Conservation (phyloP, 1,140 invertebrate species). For the Leucophenga varia region DNA sequence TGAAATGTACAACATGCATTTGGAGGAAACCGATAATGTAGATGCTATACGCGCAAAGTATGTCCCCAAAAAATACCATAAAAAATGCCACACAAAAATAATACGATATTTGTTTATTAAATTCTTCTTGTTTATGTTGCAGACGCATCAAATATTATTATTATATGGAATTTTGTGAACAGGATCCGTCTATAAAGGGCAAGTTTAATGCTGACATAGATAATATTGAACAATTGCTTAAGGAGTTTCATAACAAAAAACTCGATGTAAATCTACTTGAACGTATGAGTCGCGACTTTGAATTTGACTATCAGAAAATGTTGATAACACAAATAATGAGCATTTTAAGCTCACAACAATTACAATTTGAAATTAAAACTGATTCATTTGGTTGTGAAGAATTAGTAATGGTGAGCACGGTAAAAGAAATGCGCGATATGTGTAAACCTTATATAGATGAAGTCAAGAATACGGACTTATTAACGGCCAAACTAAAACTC, state of each 20-base stretch:
- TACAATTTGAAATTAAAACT: constrained; percentile 42
- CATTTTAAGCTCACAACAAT: constrained; percentile 38
- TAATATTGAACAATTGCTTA: constrained; percentile 42
- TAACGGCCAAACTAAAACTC: constrained; percentile 35
- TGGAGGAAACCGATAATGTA: constrained; percentile 31
- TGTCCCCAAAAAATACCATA: constrained; percentile 10
- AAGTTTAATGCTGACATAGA: constrained; percentile 46
- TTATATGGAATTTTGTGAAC: constrained; percentile 49
- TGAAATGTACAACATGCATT: constrained; percentile 44
- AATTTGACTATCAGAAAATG: constrained; percentile 47
- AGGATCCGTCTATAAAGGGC: constrained; percentile 40
- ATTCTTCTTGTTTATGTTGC: constrained; percentile 1
- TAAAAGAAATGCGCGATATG: constrained; percentile 35
- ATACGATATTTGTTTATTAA: neutral
- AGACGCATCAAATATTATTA: constrained; percentile 49
- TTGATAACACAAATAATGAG: constrained; percentile 45
- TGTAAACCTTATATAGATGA: constrained; percentile 47
- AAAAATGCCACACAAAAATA: too few species aligned
- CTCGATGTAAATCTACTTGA: constrained; percentile 40
- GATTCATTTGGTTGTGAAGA: constrained; percentile 50
- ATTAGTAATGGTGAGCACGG: constrained; percentile 39
- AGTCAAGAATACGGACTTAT: constrained; percentile 41
- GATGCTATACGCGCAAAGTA: constrained; percentile 35
- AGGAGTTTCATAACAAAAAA: constrained; percentile 45
- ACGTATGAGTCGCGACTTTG: constrained; percentile 45